Base-by-base conservation (phyloP, 1,140 invertebrate genomes). In the Drosophila sechellia region DNA sequence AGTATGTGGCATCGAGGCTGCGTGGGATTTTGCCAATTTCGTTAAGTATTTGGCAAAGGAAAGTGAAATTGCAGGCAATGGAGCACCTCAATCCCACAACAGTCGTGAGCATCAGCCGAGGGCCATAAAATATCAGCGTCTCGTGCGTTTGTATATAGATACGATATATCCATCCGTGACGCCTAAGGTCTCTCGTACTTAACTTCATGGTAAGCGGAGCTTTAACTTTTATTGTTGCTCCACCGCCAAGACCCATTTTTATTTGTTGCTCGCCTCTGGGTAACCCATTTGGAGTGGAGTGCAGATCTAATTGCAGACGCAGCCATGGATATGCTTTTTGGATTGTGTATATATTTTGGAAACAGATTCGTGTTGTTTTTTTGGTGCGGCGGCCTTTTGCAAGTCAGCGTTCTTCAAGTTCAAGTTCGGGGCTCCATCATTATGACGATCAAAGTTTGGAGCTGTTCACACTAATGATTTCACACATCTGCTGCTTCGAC, bases 381-480 rank as follows among this genome's bases (percentile, higher is more conserved):
- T 48, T 17, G 17, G 39, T 31, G 34, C n/a, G 45, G 35, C 72
- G 56, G 45, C 71, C 60, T 76, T 79, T 73, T 66, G 66, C 75
- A 46, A 78, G 54, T 72, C 75, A 72, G 54, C 65, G 31, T 64
- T 53, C 83, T 86, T 87, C 83, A 86, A 86, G 83, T 86, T 86
- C 83, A 87, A 77, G 72, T 77, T 77, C 73, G 55, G 73, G 68
- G 64, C 63, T 48, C 54, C 43, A 63, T 72, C 80, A 78, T 86
- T 81, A 75, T 66, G 56, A 61, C 64, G 77, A 78, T 78, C 79
- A 52, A 71, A 68, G 78, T 84, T 89, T 81, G 75, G 65, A 78
- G 80, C 74, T 87, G 83, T 79, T 86, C 70, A 76, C 83, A 87
- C 83, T 76, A 77, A 87, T 86, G 83, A 76, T 70, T 86, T 75